Evolutionary conservation across 2,797 vertebrate genomes (phyloP).

Genomic region (Rhadinocentrus ornatus): DNA sequence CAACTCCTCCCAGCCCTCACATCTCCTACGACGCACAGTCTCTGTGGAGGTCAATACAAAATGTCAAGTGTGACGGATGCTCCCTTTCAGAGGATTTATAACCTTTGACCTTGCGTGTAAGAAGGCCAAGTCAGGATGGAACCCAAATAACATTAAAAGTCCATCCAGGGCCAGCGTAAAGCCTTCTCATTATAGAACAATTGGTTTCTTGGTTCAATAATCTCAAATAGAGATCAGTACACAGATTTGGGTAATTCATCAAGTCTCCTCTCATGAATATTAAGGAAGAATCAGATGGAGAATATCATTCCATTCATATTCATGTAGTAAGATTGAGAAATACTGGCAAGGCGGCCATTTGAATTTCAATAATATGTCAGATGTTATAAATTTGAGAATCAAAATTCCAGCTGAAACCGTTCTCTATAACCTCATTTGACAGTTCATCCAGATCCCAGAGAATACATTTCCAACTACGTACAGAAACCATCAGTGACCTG

Average conservation of each 20-base stretch:
- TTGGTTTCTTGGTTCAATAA: constrained; percentile 70
- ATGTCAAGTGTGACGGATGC: constrained; percentile 79
- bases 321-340: constrained; percentile 68
- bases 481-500: constrained; percentile 60
- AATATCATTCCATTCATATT: constrained; percentile 71
- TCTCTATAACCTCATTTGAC: constrained; percentile 62
- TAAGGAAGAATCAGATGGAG: constrained; percentile 60
- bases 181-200: constrained; percentile 74
- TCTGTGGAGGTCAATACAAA: constrained; percentile 61
- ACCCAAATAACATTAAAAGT: constrained; percentile 68
- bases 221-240: constrained; percentile 67
- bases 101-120: constrained; percentile 67
- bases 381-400: constrained; percentile 57
- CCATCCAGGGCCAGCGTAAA: constrained; percentile 58
- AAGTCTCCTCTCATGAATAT: constrained; percentile 71
- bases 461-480: constrained; percentile 55
- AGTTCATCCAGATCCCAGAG: constrained; percentile 59
- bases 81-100: constrained; percentile 42
- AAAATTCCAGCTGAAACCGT: constrained; percentile 65
- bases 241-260: constrained; percentile 73
- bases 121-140: constrained; percentile 52
- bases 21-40: constrained; percentile 20
- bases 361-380: constrained; percentile 74
- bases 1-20: constrained; percentile 7
- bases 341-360: constrained; percentile 65